Conservation (phyloP, 2,113 vertebrate species). For the Bambusicola thoracicus region DNA sequence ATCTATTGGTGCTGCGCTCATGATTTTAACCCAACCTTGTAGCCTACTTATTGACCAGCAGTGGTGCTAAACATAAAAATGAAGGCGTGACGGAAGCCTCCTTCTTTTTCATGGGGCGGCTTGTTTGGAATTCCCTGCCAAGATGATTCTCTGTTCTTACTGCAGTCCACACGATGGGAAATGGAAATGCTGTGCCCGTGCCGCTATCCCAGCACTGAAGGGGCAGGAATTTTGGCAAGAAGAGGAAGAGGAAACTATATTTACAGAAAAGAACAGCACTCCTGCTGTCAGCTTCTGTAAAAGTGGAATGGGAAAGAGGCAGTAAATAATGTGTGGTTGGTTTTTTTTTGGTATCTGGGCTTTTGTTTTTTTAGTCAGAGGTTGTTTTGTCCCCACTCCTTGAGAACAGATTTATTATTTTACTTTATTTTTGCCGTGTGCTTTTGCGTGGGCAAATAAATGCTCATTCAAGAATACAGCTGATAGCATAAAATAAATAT, state of each 20-base stretch:
- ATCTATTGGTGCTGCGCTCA: too few relatives aligned
- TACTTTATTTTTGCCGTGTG: not conserved
- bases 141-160: too few relatives aligned
- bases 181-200: too few relatives aligned
- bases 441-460: fast-evolving
- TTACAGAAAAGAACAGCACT: not conserved
- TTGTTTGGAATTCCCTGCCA: too few relatives aligned
- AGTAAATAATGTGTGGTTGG: not conserved
- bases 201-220: too few relatives aligned
- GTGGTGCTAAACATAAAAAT: too few relatives aligned
- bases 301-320: not conserved
- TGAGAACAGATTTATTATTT: not conserved
- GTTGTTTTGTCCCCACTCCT: not conserved
- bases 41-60: too few relatives aligned
- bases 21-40: too few relatives aligned
- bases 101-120: too few relatives aligned
- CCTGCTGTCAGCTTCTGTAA: not conserved
- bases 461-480: not conserved
- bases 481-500: not conserved
- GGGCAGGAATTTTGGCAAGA: not conserved
- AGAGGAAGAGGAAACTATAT: not conserved
- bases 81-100: too few relatives aligned
- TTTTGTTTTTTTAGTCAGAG: not conserved
- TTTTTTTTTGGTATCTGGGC: not conserved
- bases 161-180: too few relatives aligned